phyloP scores from a whole-genome alignment of 2,113 vertebrate genomes.

The Triplophysa siluroides region DNA sequence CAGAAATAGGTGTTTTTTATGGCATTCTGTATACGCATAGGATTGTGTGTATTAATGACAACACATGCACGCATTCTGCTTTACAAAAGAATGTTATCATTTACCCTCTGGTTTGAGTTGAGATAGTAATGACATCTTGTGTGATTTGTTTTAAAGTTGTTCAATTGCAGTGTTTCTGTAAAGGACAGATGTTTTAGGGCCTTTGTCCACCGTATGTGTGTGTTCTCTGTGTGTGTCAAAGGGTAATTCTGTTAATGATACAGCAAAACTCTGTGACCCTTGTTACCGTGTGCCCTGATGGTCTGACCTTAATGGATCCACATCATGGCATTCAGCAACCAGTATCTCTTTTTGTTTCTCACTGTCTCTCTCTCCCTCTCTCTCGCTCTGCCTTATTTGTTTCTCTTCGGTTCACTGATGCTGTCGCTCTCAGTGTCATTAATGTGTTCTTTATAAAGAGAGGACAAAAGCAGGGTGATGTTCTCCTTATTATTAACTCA shows the following conservation, averaged over 20 bases:
- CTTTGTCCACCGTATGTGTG: slow-evolving; percentile 61
- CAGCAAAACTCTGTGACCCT: slow-evolving; percentile 63
- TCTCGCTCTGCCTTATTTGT: slow-evolving; percentile 18
- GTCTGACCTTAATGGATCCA: slow-evolving; percentile 30
- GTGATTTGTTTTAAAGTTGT: slow-evolving; percentile 79
- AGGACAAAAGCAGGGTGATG: slow-evolving; percentile 32
- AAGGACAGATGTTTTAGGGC: slow-evolving; percentile 59
- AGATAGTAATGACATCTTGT: slow-evolving; percentile 77
- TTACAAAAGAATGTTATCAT: slow-evolving; percentile 68
- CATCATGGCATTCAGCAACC: background rate
- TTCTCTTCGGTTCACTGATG: slow-evolving; percentile 20
- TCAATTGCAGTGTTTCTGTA: slow-evolving; percentile 80
- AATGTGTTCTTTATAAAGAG: slow-evolving; percentile 42
- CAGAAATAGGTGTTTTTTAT: too few relatives aligned
- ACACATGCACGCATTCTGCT: slow-evolving; percentile 60
- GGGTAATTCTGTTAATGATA: slow-evolving; percentile 58
- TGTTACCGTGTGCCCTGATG: slow-evolving; percentile 19
- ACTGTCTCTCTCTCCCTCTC: slow-evolving; percentile 10
- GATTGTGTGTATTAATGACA: background rate
- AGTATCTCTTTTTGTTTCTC: slow-evolving; percentile 6
- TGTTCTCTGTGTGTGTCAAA: slow-evolving; percentile 45
- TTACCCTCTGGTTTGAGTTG: slow-evolving; percentile 69
- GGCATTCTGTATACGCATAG: background rate
- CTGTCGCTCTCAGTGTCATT: slow-evolving; percentile 45
- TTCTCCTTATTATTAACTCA: slow-evolving; percentile 24